Evolutionary conservation across 2,797 vertebrate species (phyloP).

Genomic region (Takifugu ocellatus): DNA sequence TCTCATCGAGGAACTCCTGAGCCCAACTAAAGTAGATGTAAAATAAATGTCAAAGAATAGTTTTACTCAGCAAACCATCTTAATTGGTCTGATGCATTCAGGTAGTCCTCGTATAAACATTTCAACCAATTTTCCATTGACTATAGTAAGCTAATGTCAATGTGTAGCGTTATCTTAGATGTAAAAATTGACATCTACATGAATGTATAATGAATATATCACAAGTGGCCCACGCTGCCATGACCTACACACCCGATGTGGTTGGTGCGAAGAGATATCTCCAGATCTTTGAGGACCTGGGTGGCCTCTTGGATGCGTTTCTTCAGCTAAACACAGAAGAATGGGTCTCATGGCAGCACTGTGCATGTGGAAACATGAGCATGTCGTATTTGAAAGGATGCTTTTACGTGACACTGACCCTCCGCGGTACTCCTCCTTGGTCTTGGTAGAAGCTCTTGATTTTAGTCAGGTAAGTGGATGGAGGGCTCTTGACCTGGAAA

Average conservation of each 20-base stretch:
- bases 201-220: not conserved
- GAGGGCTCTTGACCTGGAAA: conserved; percentile 96
- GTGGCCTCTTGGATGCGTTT: conserved; percentile 91
- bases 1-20: conserved; percentile 92
- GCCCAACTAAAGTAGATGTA: conserved; percentile 82
- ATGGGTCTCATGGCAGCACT: conserved; percentile 3
- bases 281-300: conserved; percentile 90
- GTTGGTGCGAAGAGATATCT: conserved; percentile 96
- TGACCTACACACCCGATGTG: conserved; percentile 87
- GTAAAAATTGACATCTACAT: too few species aligned
- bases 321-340: conserved; percentile 79
- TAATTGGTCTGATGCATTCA: too few species aligned
- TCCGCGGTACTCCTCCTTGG: conserved; percentile 85
- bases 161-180: too few species aligned
- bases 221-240: not conserved
- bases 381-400: not conserved
- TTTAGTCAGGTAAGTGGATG: conserved; percentile 88
- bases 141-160: too few species aligned
- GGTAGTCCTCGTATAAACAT: too few species aligned
- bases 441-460: conserved; percentile 91
- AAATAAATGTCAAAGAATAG: not conserved
- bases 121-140: too few species aligned
- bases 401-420: conserved; percentile 70
- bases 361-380: not conserved
- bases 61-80: not conserved